A percentile compares a stretch with the other conserved stretches of the same genome.
Conservation (phyloP, 1,140 invertebrate species). For the Cherax quadricarinatus region DNA sequence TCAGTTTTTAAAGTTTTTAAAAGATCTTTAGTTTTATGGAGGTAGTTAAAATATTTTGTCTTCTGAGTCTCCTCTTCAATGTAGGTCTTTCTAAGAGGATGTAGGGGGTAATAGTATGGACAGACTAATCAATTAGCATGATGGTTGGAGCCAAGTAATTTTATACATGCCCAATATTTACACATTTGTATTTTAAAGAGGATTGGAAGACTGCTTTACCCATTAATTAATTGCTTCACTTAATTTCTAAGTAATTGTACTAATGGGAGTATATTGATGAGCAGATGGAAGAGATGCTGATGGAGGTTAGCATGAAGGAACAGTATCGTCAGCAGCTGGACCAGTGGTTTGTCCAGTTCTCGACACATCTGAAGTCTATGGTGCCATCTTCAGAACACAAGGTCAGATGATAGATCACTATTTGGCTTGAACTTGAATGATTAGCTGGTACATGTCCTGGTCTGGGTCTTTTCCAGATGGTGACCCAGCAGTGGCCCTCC, state of each 20-base stretch:
- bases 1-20: too few species aligned
- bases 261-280: background rate
- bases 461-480: too few species aligned
- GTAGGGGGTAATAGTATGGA: too few species aligned
- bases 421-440: background rate
- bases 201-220: background rate
- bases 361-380: constrained; percentile 30
- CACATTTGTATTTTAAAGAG: too few species aligned
- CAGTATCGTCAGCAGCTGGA: constrained; percentile 37
- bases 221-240: background rate
- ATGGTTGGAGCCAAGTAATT: too few species aligned
- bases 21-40: too few species aligned
- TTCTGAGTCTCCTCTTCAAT: too few species aligned
- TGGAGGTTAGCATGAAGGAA: constrained; percentile 52
- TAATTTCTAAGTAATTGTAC: background rate
- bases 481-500: background rate
- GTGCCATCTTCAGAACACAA: constrained; percentile 12
- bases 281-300: constrained; percentile 59
- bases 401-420: background rate
- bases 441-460: background rate
- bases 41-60: too few species aligned
- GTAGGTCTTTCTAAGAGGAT: too few species aligned
- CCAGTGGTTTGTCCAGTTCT: constrained; percentile 37
- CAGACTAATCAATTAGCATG: too few species aligned
- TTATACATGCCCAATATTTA: too few species aligned